Base-by-base conservation (phyloP, 2,113 vertebrate genomes). In the Nibea coibor region DNA sequence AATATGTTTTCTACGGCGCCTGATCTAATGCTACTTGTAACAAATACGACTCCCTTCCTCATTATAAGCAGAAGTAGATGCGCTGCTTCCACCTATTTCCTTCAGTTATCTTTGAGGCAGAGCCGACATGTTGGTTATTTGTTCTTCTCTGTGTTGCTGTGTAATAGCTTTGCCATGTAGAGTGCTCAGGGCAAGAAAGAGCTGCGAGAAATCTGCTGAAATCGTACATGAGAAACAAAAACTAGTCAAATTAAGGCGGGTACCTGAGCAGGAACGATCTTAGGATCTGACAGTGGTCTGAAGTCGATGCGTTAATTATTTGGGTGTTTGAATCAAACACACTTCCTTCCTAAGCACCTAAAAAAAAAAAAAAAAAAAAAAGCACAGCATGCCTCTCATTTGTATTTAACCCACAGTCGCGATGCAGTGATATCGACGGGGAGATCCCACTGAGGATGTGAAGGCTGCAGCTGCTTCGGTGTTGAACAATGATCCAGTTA, bases 401-500 rank as follows among this genome's bases (percentile, higher is more conserved):
- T 71, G 69, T 71, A 6, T 75, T 72, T 47, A 75, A 61, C 48
- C 56, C 22, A 26, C 4, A 31, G 51, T 53, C 66, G 82, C 64
- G 72, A 76, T 50, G n/a, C 56, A 15, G 31, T 2, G 73, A 63
- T 76, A 73, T 76, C 19, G 89, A 87, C 22, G 4, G 53, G 14
- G 28, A 10, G 62, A 26, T 62, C 67, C 83, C 69, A 17, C 31
- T 2, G 80, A 76, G 75, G 51, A 56, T 22, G 59, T 28, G 66
- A n/a, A 42, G 64, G 10, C 42, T 22, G 56, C 1, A 11, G 39
- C 68, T 74, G 50, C 53, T 56, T 75, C n/a, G 53, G n/a, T 45
- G 66, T 73, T 77, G 42, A 72, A 75, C 71, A 80, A 17, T 50
- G 50, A 70, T 76, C 75, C 72, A 64, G 64, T 82, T 78, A 72